phyloP scores from a whole-genome alignment of 1,140 invertebrate genomes.

The Maniola jurtina region DNA sequence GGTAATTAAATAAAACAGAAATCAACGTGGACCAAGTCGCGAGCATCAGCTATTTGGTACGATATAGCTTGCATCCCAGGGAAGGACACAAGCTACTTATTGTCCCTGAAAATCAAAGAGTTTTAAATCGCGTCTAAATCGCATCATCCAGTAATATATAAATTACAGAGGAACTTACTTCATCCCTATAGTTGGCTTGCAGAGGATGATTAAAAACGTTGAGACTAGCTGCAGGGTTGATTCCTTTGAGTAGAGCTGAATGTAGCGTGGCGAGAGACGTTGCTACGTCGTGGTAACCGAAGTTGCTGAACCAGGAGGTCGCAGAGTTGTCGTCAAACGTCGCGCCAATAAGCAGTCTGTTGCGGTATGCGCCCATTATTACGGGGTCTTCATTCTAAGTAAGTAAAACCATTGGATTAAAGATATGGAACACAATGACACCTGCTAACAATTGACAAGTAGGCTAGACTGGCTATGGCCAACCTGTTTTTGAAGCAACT shows the following conservation, averaged over 20 bases:
- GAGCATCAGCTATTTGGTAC: too few relatives aligned
- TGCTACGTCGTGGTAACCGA: constrained; percentile 65
- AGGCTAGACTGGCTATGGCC: too few relatives aligned
- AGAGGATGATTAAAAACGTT: constrained; percentile 62
- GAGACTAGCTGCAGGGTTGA: constrained; percentile 41
- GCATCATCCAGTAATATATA: too few relatives aligned
- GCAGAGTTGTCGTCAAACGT: constrained; percentile 52
- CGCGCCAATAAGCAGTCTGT: constrained; percentile 54
- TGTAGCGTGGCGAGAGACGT: constrained; percentile 57
- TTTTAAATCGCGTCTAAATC: too few relatives aligned
- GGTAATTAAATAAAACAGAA: too few relatives aligned
- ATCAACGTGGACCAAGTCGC: too few relatives aligned
- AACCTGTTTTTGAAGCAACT: too few relatives aligned
- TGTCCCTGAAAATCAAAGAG: too few relatives aligned
- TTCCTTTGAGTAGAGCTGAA: constrained; percentile 49
- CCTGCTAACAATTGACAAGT: too few relatives aligned
- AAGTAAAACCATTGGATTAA: background rate
- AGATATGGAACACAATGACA: too few relatives aligned
- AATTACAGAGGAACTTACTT: constrained; percentile 36
- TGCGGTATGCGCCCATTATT: constrained; percentile 43
- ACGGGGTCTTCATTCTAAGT: constrained; percentile 41
- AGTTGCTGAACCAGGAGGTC: constrained; percentile 69
- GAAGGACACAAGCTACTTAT: too few relatives aligned
- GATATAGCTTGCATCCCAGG: too few relatives aligned
- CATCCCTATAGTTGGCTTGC: constrained; percentile 55